phyloP scores from a whole-genome alignment of 2,888 invertebrate species.

The Pheosia gnoma region DNA sequence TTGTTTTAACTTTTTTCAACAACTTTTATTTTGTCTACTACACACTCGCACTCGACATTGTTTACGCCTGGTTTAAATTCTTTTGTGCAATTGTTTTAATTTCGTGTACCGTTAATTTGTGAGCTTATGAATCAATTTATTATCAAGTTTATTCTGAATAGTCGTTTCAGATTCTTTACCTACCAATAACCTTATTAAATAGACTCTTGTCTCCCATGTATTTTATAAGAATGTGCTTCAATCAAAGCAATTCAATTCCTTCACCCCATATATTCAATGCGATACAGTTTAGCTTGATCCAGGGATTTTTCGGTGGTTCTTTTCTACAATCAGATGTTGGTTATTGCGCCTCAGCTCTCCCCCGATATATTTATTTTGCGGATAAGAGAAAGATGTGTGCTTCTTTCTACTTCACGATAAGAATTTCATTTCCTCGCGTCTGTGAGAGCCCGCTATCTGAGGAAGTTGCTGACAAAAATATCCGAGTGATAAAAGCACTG shows the following conservation, averaged over 20 bases:
- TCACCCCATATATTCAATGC: conserved; percentile 46
- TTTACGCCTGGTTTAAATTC: neutral
- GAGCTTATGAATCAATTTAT: neutral
- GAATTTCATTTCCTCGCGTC: conserved; percentile 83
- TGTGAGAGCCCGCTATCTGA: conserved; percentile 77
- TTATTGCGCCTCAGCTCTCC: conserved; percentile 65
- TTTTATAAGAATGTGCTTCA: conserved; percentile 8
- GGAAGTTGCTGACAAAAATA: conserved; percentile 81
- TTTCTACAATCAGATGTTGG: conserved; percentile 74
- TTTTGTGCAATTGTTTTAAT: conserved; percentile 3
- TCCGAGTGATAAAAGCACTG: conserved; percentile 79
- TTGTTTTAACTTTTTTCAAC: conserved; percentile 29
- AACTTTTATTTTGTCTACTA: conserved; percentile 33
- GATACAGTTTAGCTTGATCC: conserved; percentile 54
- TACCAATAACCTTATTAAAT: neutral
- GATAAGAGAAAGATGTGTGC: conserved; percentile 79
- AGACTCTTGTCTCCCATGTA: neutral
- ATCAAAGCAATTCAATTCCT: conserved; percentile 35
- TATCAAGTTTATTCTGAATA: neutral
- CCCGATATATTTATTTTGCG: conserved; percentile 77
- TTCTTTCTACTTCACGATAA: conserved; percentile 80
- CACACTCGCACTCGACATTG: neutral
- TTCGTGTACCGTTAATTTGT: neutral
- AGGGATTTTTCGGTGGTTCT: conserved; percentile 65
- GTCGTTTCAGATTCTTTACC: neutral